Evolutionary conservation across 2,888 invertebrate species (phyloP).

Genomic region (Hedychridium roseum): DNA sequence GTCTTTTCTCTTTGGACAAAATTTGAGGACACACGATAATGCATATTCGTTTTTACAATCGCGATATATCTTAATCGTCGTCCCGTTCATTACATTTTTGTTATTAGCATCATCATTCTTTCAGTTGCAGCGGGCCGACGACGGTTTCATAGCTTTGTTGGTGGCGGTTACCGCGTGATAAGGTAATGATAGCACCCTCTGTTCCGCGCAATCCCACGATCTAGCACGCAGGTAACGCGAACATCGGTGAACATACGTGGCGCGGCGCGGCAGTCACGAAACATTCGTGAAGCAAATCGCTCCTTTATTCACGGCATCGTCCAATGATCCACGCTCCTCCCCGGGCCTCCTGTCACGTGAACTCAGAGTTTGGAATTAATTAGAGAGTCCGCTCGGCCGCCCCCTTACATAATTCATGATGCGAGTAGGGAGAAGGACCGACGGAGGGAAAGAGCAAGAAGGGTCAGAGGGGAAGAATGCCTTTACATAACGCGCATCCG

Average conservation of each 20-base stretch:
- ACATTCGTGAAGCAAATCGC: constrained; percentile 28
- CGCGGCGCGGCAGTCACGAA: constrained; percentile 29
- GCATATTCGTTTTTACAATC: no score
- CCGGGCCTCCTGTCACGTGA: constrained; percentile 29
- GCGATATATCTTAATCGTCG: no score
- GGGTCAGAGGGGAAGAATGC: constrained; percentile 10
- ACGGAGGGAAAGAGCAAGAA: background rate
- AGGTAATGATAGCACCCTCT: background rate
- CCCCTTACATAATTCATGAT: constrained; percentile 55
- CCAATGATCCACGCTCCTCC: constrained; percentile 12
- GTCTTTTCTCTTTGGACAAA: no score
- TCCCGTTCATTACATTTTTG: no score
- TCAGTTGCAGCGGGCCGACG: no score
- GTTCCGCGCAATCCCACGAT: background rate
- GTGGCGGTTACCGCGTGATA: no score
- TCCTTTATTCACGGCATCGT: constrained; percentile 19
- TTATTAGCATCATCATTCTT: no score
- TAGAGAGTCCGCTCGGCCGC: constrained; percentile 30
- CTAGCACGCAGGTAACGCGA: no score
- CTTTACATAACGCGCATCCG: constrained; percentile 43
- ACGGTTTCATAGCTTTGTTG: no score
- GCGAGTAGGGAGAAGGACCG: constrained; percentile 17
- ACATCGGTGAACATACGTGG: no score
- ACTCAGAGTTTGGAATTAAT: constrained; percentile 35
- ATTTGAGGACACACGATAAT: no score